Percentiles rank a stretch among this genome's conserved stretches.
Evolutionary conservation across 1,140 invertebrate genomes (phyloP).

Genomic region (Paracyclopina nana): DNA sequence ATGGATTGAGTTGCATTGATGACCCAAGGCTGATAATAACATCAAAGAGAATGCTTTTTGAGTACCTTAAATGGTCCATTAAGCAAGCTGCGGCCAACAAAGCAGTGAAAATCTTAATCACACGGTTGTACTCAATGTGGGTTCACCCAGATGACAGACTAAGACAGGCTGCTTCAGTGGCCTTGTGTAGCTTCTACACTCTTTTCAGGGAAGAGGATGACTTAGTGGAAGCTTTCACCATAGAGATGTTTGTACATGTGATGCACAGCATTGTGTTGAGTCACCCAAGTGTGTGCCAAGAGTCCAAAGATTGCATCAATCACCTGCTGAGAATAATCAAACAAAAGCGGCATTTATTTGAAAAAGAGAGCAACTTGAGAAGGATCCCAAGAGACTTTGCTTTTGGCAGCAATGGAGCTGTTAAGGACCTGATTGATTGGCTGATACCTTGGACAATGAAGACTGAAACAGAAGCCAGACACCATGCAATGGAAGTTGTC

Average conservation of each 20-base stretch:
- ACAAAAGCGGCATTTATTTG: too few relatives aligned
- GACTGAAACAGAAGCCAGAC: too few relatives aligned
- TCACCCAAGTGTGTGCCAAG: too few relatives aligned
- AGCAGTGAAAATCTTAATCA: background rate
- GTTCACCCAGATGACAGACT: background rate
- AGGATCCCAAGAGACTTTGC: too few relatives aligned
- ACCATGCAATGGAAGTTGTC: too few relatives aligned
- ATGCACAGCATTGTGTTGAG: background rate
- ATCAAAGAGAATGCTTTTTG: background rate
- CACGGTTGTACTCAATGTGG: background rate
- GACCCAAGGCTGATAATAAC: background rate
- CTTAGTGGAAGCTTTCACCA: background rate
- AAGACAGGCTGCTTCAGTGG: background rate
- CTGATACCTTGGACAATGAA: too few relatives aligned
- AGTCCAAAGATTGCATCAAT: too few relatives aligned
- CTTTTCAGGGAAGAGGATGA: background rate
- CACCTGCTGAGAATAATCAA: too few relatives aligned
- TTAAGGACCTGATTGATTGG: too few relatives aligned
- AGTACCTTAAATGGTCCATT: constrained; percentile 2
- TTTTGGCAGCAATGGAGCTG: too few relatives aligned
- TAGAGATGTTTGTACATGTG: background rate
- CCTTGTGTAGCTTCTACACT: background rate
- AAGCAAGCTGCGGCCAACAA: background rate
- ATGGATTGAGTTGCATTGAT: background rate
- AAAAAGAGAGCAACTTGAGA: too few relatives aligned